Evolutionary conservation across 2,797 vertebrate genomes (phyloP).

Genomic region (Diglossa cyanea): DNA sequence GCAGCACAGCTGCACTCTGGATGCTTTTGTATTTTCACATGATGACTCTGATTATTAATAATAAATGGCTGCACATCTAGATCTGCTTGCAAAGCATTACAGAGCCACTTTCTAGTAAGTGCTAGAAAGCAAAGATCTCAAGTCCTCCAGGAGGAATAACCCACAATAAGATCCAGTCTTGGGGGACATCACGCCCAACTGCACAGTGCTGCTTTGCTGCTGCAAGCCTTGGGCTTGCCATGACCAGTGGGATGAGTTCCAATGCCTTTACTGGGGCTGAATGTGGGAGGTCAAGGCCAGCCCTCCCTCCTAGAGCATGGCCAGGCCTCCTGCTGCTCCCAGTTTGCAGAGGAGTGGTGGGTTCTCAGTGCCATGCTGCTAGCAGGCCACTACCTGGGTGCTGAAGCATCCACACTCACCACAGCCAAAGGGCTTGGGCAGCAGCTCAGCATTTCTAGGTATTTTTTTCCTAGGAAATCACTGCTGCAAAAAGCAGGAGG

Average conservation of each 20-base stretch:
- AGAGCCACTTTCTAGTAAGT: not conserved
- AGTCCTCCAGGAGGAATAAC: not conserved
- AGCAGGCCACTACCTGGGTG: not conserved
- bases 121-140: fast-evolving
- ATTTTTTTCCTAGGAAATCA: not conserved
- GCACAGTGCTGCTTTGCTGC: not conserved
- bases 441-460: not conserved
- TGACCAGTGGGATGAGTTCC: not conserved
- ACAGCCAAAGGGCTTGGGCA: not conserved
- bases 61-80: not conserved
- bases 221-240: not conserved
- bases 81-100: too few species aligned
- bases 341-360: not conserved
- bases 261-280: not conserved
- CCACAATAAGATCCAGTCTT: not conserved
- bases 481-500: not conserved
- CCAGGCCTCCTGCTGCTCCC: not conserved
- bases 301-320: not conserved
- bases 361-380: not conserved
- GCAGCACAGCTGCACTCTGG: not conserved
- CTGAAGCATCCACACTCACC: not conserved
- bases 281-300: not conserved
- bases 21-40: not conserved
- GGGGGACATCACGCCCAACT: not conserved
- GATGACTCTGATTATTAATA: not conserved